These are phyloP conservation scores for Euwallacea fornicatus DNA, from an alignment of 1,140 invertebrate species.

Conservation along the genomic window DNA sequence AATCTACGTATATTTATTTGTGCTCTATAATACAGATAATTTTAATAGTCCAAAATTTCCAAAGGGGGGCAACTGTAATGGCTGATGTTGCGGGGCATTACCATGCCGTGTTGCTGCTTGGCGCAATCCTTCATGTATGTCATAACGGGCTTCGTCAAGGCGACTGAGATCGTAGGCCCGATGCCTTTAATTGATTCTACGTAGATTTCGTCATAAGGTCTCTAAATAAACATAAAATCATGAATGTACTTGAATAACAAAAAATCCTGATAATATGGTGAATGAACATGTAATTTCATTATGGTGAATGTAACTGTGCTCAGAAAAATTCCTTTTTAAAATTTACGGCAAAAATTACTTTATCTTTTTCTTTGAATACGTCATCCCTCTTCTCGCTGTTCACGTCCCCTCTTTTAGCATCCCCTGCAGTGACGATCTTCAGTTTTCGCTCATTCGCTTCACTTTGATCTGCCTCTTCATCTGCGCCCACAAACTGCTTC, in stretches of 20 bases:
- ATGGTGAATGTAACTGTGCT: too few relatives aligned
- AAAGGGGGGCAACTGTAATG: slow-evolving; percentile 63
- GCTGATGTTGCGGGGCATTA: slow-evolving; percentile 64
- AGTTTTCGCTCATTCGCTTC: not conserved
- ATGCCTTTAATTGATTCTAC: slow-evolving; percentile 61
- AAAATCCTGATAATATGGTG: not conserved
- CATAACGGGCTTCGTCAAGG: slow-evolving; percentile 54
- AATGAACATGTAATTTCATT: not conserved
- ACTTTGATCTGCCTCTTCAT: too few relatives aligned
- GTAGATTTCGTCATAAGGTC: slow-evolving; percentile 44
- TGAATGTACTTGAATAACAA: too few relatives aligned
- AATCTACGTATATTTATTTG: too few relatives aligned
- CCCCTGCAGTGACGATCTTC: not conserved
- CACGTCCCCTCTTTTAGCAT: not conserved
- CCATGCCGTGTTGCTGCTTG: slow-evolving; percentile 58
- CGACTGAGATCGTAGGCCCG: slow-evolving; percentile 55
- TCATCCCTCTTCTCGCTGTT: not conserved
- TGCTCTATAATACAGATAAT: not conserved
- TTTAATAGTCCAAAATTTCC: slow-evolving; percentile 33
- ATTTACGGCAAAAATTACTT: not conserved
- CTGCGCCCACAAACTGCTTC: not conserved
- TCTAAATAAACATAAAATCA: not conserved
- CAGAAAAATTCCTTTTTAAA: too few relatives aligned
- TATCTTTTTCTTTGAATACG: not conserved
- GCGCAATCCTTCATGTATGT: slow-evolving; percentile 57